Evolutionary conservation across 2,888 invertebrate genomes (phyloP).

Genomic region (Drosophila cognata): DNA sequence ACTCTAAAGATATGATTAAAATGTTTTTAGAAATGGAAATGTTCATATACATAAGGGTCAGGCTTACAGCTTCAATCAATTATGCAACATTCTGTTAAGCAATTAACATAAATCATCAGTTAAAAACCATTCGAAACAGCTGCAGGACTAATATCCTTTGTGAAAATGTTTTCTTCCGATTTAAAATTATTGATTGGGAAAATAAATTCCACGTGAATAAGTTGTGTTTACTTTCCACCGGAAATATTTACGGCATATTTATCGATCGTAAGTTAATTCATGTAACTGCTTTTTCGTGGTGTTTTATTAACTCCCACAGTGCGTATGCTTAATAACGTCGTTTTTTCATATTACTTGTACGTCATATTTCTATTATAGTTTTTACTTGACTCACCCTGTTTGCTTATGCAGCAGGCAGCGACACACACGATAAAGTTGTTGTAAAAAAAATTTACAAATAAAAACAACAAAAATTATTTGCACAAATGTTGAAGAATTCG

Average conservation of each 20-base stretch:
- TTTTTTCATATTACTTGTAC: conserved; percentile 39
- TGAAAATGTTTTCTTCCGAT: neutral
- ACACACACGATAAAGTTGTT: conserved; percentile 46
- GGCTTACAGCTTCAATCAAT: neutral
- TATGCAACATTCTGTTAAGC: neutral
- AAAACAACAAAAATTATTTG: conserved; percentile 25
- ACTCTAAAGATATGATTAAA: neutral
- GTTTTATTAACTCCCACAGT: neutral
- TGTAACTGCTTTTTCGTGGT: neutral
- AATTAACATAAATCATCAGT: no score
- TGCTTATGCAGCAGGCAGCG: conserved; percentile 78
- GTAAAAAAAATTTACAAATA: conserved; percentile 29
- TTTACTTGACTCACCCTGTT: conserved; percentile 69
- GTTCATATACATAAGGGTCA: neutral
- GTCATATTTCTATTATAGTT: conserved; percentile 22
- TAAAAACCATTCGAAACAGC: neutral
- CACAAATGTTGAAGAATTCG: conserved; percentile 36
- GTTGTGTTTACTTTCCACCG: neutral
- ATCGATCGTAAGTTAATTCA: neutral
- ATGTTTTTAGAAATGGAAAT: neutral
- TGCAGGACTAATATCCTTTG: neutral
- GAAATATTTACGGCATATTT: neutral
- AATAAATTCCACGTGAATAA: neutral
- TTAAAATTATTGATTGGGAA: neutral
- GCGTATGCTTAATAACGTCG: conserved; percentile 37